A percentile compares a stretch with the other conserved stretches of the same genome.
phyloP scores from a whole-genome alignment of 1,140 invertebrate species.

The Drosophila ambigua region DNA sequence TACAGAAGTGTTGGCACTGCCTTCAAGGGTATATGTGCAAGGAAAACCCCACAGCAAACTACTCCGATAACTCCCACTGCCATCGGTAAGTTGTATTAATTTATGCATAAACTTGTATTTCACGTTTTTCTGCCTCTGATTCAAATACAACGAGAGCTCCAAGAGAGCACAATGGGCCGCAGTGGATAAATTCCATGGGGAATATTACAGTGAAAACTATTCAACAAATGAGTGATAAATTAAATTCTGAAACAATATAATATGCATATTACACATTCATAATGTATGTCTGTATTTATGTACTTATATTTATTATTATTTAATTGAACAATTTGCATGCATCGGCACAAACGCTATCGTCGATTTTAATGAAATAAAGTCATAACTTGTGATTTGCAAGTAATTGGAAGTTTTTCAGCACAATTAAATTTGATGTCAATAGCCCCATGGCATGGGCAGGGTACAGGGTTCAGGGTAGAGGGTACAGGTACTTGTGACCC shows the following conservation, averaged over 20 bases:
- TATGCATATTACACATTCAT: too few species aligned
- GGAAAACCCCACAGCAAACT: background rate
- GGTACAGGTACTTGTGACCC: background rate
- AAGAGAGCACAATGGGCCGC: slow-evolving; percentile 41
- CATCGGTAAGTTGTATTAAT: slow-evolving; percentile 41
- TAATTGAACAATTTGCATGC: background rate
- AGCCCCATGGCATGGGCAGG: too few species aligned
- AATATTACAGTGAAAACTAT: slow-evolving; percentile 29
- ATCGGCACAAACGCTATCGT: too few species aligned
- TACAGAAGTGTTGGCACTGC: too few species aligned
- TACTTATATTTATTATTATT: slow-evolving; percentile 11
- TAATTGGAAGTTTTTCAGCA: background rate
- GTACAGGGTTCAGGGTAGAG: too few species aligned
- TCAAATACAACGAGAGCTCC: slow-evolving; percentile 6
- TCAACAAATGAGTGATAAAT: slow-evolving; percentile 2
- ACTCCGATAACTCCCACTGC: slow-evolving; percentile 15
- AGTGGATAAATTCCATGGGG: slow-evolving; percentile 35
- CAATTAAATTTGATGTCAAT: background rate
- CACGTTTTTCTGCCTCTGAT: slow-evolving; percentile 12
- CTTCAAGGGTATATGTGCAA: too few species aligned
- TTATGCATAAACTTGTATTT: slow-evolving; percentile 47
- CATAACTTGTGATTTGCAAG: background rate
- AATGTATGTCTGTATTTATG: slow-evolving; percentile 5
- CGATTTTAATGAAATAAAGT: background rate
- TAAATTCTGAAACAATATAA: background rate